Evolutionary conservation across 35 echinoderm and acorn worm genomes (phyloP).

Genomic region (Lytechinus variegatus): DNA sequence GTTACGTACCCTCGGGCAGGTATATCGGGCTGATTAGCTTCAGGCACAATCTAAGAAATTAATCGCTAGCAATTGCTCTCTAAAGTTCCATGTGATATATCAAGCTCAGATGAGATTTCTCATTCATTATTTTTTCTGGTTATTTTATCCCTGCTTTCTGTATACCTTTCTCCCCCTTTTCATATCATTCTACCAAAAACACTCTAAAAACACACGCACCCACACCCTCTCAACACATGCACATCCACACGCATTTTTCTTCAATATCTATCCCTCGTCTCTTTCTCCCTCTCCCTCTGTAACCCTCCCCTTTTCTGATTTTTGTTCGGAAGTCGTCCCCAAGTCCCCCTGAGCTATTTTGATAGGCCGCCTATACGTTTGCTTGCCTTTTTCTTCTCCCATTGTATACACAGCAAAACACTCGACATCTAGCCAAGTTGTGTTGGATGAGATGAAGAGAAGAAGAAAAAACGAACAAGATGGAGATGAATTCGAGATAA

Average conservation of each 20-base stretch:
- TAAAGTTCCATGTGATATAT: constrained; percentile 23
- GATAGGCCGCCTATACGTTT: constrained; percentile 37
- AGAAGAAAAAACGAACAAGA: constrained; percentile 3
- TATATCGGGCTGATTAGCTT: constrained; percentile 19
- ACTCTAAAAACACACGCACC: background rate
- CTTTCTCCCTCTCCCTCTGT: background rate
- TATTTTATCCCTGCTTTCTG: background rate
- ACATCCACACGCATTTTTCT: background rate
- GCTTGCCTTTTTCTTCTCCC: background rate
- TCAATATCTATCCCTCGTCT: background rate
- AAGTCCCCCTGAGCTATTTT: constrained; percentile 46
- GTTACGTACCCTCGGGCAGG: background rate
- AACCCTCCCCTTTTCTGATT: background rate
- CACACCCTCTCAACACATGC: background rate
- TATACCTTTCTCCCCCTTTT: background rate
- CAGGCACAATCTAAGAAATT: constrained; percentile 3
- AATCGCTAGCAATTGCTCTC: background rate
- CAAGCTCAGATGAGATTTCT: constrained; percentile 1
- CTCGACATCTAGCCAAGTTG: constrained; percentile 22
- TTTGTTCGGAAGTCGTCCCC: constrained; percentile 38
- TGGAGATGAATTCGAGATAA: background rate
- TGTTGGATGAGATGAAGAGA: constrained; percentile 2
- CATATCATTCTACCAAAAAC: background rate
- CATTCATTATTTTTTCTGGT: constrained; percentile 7
- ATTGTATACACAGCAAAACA: constrained; percentile 47